Evolutionary conservation across 2,888 invertebrate genomes (phyloP), one percentile per base, ranked within the genome.

Genomic region (Gandaritis pyraliata): DNA sequence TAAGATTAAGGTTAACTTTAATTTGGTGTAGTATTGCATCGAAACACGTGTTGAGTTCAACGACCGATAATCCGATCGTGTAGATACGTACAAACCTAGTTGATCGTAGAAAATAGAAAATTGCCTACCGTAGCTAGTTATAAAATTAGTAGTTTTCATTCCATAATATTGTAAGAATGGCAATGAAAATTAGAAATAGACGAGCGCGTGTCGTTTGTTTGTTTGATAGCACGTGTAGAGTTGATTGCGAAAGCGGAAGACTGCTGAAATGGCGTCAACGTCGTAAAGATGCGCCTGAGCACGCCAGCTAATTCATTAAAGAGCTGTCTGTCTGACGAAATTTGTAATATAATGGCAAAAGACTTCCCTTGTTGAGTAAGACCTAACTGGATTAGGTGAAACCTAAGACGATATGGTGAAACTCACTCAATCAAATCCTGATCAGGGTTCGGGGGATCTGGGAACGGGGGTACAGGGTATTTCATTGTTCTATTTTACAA

Each of bases 61-160:
- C 71, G 81, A 73, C 81, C 82, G 83, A 85, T 86, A 86, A 86
- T 85, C 83, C 77, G 74, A 80, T 80, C 76, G 71, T 65, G 74
- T 65, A 62, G 53, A 52, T 54, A 52, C 41, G 74, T 65, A 62
- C 56, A 52, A 57, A 52, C 41, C 58, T 49, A 62, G 30, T 3
- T 8, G 8, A 1, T 33, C 5, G 33, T 33, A 23, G n/a, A n/a
- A n/a, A n/a, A n/a, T n/a, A n/a, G n/a, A n/a, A n/a, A n/a, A n/a
- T n/a, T n/a, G n/a, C 1, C 23, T 23, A 23, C 23, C 23, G n/a
- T 23, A 3, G 23, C 23, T 23, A 23, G 23, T n/a, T n/a, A n/a
- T n/a, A n/a, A n/a, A n/a, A n/a, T n/a, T 6, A 23, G 23, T 23
- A 23, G 23, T 23, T 6, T 5, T 1, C 1, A 23, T 55, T 47